Percentiles rank a stretch among this genome's conserved stretches.
phyloP scores from a whole-genome alignment of 2,888 invertebrate genomes.

The Cryptus viduatorius region DNA sequence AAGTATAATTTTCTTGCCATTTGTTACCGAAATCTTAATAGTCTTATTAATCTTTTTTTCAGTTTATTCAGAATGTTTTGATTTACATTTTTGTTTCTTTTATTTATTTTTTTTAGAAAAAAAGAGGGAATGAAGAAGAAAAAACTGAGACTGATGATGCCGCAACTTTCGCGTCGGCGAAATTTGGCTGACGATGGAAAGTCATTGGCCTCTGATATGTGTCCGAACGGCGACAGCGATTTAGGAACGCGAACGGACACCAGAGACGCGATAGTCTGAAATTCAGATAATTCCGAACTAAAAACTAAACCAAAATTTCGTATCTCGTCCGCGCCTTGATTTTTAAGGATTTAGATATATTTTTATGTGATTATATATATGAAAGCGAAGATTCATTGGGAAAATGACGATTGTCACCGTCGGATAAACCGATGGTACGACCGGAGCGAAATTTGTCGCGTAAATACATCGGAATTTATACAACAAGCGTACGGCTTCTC shows the following conservation, averaged over 20 bases:
- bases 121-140: slow-evolving; percentile 73
- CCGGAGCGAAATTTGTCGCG: not conserved
- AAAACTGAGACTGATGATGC: slow-evolving; percentile 76
- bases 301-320: slow-evolving; percentile 2
- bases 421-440: not conserved
- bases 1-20: not conserved
- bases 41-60: not conserved
- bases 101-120: slow-evolving; percentile 68
- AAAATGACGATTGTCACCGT: not conserved
- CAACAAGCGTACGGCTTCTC: not conserved
- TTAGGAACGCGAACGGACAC: slow-evolving; percentile 64
- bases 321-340: not conserved
- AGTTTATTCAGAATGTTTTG: too few relatives aligned
- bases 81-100: not conserved
- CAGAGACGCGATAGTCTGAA: slow-evolving; percentile 75
- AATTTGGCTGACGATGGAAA: slow-evolving; percentile 74
- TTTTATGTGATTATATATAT: not conserved
- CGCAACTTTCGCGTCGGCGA: slow-evolving; percentile 69
- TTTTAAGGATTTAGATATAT: not conserved
- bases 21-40: not conserved
- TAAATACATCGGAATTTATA: not conserved
- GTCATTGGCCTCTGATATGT: slow-evolving; percentile 78
- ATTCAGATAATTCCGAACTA: not conserved
- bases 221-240: slow-evolving; percentile 75
- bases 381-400: not conserved